Base-by-base conservation (phyloP, 2,113 vertebrate genomes). In the Zootoca vivipara region DNA sequence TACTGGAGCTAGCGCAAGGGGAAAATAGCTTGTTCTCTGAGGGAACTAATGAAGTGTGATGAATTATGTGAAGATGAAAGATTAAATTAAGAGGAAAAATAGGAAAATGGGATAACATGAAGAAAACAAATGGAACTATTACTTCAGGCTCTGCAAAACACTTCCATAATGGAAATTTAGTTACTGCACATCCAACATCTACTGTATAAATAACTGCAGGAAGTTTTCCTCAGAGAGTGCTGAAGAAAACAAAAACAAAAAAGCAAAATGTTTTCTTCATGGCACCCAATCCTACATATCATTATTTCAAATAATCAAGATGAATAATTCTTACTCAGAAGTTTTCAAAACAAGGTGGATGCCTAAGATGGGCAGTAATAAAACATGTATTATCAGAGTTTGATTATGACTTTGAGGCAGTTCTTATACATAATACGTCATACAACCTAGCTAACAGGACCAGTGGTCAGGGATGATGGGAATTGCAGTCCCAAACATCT, bases 21-120 rank as follows among this genome's bases (percentile, higher is more conserved):
- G 62, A 38, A 77, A 78, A 77, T 64, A 78, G 78, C 72, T 82
- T 85, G 64, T 82, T 86, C 72, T 78, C 72, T 65, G 73, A 78
- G 79, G 88, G 75, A 90, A 78, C 85, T 86, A 90, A 90, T 82
- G 65, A 90, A 87, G 80, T 70, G 80, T 83, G 85, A 90, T 90
- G 73, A 90, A 90, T 87, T 86, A 90, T 78, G 46, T 83, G 72
- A 78, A 90, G 64, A 86, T 85, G 40, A 78, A 85, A 83, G 28
- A 90, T 87, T 90, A 90, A 90, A 83, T 86, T 86, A 90, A 70
- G 85, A 85, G 81, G 35, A 79, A 85, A 89, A 85, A 62, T 82
- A 78, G 73, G 52, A 90, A 78, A 90, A 86, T 72, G 35, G 78
- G 75, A n/a, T 82, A 86, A 83, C 65, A 72, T 70, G 87, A 83